These are phyloP conservation scores for Gisinianus flammeolus DNA, from an alignment of 2,888 invertebrate species.

Conservation along the genomic window DNA sequence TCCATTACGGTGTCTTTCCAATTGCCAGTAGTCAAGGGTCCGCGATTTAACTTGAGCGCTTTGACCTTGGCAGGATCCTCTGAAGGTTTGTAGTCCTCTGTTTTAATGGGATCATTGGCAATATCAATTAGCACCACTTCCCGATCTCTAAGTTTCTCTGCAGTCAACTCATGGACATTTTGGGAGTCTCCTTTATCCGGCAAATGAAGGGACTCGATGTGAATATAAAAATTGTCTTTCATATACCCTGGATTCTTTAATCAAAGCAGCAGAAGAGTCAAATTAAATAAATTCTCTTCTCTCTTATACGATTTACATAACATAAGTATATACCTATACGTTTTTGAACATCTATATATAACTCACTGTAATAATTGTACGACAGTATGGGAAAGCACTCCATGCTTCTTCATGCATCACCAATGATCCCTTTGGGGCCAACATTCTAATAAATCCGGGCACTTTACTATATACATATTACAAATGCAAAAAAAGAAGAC, in stretches of 20 bases:
- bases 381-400: constrained; percentile 70
- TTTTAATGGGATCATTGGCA: constrained; percentile 63
- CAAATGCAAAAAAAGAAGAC: too few relatives aligned
- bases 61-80: constrained; percentile 67
- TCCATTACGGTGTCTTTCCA: constrained; percentile 59
- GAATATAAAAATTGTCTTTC: constrained; percentile 67
- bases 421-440: constrained; percentile 67
- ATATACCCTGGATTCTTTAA: constrained; percentile 62
- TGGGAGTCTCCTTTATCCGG: constrained; percentile 60
- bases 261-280: not conserved
- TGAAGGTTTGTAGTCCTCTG: constrained; percentile 65
- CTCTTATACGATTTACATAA: too few relatives aligned
- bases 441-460: constrained; percentile 64
- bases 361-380: constrained; percentile 62
- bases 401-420: constrained; percentile 68
- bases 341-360: not conserved
- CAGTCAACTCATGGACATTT: constrained; percentile 65
- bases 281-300: constrained; percentile 1
- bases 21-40: constrained; percentile 63
- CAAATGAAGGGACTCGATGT: constrained; percentile 62
- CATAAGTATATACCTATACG: not conserved
- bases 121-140: constrained; percentile 67
- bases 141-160: constrained; percentile 64
- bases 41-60: constrained; percentile 66
- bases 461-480: constrained; percentile 64